Evolutionary conservation across 1,140 invertebrate genomes (phyloP).

Genomic region (Oedothorax gibbosus): DNA sequence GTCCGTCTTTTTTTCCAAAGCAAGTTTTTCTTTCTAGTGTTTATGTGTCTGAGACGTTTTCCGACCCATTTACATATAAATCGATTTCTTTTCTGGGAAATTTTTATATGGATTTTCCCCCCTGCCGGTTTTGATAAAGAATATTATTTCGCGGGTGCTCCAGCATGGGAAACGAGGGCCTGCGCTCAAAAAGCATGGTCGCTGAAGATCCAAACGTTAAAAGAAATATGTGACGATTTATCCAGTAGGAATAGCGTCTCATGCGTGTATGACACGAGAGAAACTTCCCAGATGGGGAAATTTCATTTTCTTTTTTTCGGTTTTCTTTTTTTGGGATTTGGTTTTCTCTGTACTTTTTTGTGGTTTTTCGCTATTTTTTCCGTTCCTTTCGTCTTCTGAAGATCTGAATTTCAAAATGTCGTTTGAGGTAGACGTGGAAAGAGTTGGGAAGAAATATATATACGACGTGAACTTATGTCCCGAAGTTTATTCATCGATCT

Average conservation of each 20-base stretch:
- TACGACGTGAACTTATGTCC: slow-evolving; percentile 56
- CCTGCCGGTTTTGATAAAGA: slow-evolving; percentile 49
- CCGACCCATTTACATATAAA: slow-evolving; percentile 59
- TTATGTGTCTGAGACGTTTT: slow-evolving; percentile 53
- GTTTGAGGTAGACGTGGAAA: slow-evolving; percentile 25
- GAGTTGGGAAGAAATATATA: slow-evolving; percentile 50
- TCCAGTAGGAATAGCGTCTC: slow-evolving; percentile 38
- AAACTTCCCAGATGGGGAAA: slow-evolving; percentile 56
- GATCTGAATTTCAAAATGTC: slow-evolving; percentile 60
- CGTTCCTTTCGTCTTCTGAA: slow-evolving; percentile 19
- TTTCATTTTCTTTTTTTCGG: slow-evolving; percentile 27
- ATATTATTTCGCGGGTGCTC: slow-evolving; percentile 55
- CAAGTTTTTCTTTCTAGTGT: slow-evolving; percentile 26
- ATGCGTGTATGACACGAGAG: slow-evolving; percentile 22
- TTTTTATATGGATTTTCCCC: slow-evolving; percentile 29
- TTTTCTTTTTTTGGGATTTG: slow-evolving; percentile 3
- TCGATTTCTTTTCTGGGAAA: slow-evolving; percentile 42
- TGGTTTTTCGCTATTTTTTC: not conserved
- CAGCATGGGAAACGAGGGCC: not conserved
- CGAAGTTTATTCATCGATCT: slow-evolving; percentile 59
- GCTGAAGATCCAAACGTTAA: slow-evolving; percentile 45
- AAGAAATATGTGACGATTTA: slow-evolving; percentile 61
- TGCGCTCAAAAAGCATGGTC: slow-evolving; percentile 34
- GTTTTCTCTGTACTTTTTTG: not conserved
- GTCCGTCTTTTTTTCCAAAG: slow-evolving; percentile 15